Conservation (phyloP, 2,113 vertebrate species). For the Neotoma lepida region DNA sequence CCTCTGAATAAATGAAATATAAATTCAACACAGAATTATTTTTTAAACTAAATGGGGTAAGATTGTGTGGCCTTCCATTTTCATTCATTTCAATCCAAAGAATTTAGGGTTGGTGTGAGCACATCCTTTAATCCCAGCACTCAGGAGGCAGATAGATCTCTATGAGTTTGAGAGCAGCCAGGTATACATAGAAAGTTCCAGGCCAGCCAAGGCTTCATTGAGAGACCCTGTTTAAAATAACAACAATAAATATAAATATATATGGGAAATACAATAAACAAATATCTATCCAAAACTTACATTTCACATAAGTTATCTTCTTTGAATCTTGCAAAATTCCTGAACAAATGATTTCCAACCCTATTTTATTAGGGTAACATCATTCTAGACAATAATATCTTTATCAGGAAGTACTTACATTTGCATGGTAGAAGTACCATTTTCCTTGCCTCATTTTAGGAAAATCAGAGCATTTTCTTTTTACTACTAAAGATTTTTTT, state of each 20-base stretch:
- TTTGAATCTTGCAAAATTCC: not conserved
- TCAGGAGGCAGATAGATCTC: not conserved
- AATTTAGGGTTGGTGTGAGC: not conserved
- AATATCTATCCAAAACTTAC: not conserved
- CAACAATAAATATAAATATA: not conserved
- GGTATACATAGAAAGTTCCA: not conserved
- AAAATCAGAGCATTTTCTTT: constrained; percentile 7
- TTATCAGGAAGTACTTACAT: not conserved
- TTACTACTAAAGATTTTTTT: not conserved
- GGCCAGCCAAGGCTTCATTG: not conserved
- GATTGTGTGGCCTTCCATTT: constrained; percentile 38
- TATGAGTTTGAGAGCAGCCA: not conserved
- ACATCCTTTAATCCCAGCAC: not conserved
- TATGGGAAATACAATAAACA: not conserved
- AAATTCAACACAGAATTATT: not conserved
- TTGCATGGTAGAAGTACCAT: not conserved
- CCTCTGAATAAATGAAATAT: constrained; percentile 39
- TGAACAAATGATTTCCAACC: constrained; percentile 17
- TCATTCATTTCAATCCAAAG: not conserved
- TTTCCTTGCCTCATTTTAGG: not conserved
- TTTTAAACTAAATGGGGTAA: constrained; percentile 27
- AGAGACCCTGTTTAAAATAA: not conserved
- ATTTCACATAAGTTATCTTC: not conserved
- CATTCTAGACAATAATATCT: not conserved
- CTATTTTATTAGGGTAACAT: constrained; percentile 18